Percentiles rank a stretch among this genome's conserved stretches.
Conservation (phyloP, 1,140 invertebrate species). For the Goniozus legneri region DNA sequence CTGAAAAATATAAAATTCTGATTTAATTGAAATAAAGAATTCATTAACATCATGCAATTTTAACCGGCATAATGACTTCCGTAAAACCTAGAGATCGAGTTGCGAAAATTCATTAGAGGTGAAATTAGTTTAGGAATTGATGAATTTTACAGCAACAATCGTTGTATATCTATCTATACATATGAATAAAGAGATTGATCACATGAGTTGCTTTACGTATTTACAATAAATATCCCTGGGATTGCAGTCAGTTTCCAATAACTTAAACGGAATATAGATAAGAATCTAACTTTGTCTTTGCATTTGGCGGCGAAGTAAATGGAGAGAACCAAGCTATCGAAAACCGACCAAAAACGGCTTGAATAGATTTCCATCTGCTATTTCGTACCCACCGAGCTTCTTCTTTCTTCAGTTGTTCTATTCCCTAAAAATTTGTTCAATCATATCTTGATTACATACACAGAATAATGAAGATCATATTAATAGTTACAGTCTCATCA, state of each 20-base stretch:
- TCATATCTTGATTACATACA: background rate
- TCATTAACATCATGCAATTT: too few species aligned
- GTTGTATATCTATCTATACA: slow-evolving; percentile 3
- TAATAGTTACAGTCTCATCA: slow-evolving; percentile 86
- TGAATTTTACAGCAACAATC: too few species aligned
- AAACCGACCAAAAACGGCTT: slow-evolving; percentile 92
- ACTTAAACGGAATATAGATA: slow-evolving; percentile 73
- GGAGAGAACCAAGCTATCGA: slow-evolving; percentile 93
- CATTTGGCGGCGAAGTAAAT: slow-evolving; percentile 75
- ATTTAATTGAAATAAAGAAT: too few species aligned
- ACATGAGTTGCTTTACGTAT: slow-evolving; percentile 12
- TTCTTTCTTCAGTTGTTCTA: slow-evolving; percentile 93
- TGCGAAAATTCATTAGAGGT: too few species aligned
- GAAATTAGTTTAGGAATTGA: too few species aligned
- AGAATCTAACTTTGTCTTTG: slow-evolving; percentile 69
- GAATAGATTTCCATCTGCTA: slow-evolving; percentile 89
- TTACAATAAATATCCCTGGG: slow-evolving; percentile 23
- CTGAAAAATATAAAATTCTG: too few species aligned
- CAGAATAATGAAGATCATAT: background rate
- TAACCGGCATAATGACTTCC: too few species aligned
- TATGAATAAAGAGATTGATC: slow-evolving; percentile 2
- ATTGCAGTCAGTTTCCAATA: slow-evolving; percentile 12
- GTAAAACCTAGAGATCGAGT: too few species aligned
- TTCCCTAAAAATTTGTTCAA: slow-evolving; percentile 65
- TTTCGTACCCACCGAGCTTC: slow-evolving; percentile 87